Evolutionary conservation across 2,113 vertebrate species (phyloP).

Genomic region (Ctenodactylus gundi): DNA sequence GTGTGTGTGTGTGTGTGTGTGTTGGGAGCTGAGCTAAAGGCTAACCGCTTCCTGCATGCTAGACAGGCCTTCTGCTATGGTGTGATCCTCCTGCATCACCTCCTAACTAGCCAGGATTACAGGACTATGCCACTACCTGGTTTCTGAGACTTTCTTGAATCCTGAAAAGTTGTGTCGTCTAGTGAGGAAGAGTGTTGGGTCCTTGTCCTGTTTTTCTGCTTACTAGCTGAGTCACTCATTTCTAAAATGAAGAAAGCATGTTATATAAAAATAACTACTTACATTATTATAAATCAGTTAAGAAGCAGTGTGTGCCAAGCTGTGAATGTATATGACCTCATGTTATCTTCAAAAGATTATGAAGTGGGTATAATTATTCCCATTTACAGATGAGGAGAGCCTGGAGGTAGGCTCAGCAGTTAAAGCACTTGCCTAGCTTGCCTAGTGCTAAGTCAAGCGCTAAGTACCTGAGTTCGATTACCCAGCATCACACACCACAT

Average conservation of each 20-base stretch:
- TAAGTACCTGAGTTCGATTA: too few relatives aligned
- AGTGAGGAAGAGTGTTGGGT: not conserved
- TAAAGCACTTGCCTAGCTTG: too few relatives aligned
- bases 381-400: not conserved
- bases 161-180: not conserved
- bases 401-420: too few relatives aligned
- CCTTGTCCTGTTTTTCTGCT: too few relatives aligned
- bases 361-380: not conserved
- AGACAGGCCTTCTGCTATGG: not conserved
- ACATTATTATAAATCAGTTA: slow-evolving; percentile 36
- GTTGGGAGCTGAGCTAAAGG: too few relatives aligned
- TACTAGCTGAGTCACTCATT: not conserved
- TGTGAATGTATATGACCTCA: not conserved
- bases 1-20: too few relatives aligned
- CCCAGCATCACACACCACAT: too few relatives aligned
- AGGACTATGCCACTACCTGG: not conserved
- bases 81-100: not conserved
- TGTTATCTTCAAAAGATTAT: slow-evolving; percentile 1
- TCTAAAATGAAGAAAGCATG: slow-evolving; percentile 23
- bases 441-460: too few relatives aligned
- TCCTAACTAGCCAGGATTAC: not conserved
- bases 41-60: too few relatives aligned
- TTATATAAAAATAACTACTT: slow-evolving; percentile 3
- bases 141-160: not conserved
- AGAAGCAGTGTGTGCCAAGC: not conserved